Evolutionary conservation across 2,888 invertebrate species (phyloP).

Genomic region (Elmis aenea): DNA sequence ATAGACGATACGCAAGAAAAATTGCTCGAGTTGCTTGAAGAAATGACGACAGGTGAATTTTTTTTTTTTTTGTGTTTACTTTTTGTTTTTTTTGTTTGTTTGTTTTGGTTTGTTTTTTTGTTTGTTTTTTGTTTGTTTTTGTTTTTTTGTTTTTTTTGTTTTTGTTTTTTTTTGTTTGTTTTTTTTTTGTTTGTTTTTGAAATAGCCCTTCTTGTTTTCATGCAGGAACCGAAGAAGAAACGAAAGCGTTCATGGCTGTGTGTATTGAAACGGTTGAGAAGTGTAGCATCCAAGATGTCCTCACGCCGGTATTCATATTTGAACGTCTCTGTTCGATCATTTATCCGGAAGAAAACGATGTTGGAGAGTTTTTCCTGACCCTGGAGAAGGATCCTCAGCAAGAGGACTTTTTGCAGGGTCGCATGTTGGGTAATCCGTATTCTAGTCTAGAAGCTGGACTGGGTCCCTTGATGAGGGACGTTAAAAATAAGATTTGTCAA

Average conservation of each 20-base stretch:
- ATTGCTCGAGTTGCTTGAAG: slow-evolving; percentile 84
- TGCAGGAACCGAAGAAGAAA: slow-evolving; percentile 87
- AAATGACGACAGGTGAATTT: slow-evolving; percentile 79
- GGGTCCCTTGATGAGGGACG: slow-evolving; percentile 96
- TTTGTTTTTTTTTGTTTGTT: too few relatives aligned
- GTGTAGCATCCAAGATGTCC: slow-evolving; percentile 83
- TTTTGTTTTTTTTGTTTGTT: too few relatives aligned
- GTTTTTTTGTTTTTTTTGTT: too few relatives aligned
- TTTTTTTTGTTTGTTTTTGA: slow-evolving; percentile 5
- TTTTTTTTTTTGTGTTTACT: too few relatives aligned
- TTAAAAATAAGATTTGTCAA: slow-evolving; percentile 97
- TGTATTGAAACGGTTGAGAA: slow-evolving; percentile 94
- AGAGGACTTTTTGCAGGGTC: slow-evolving; percentile 94
- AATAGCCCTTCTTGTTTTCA: slow-evolving; percentile 3
- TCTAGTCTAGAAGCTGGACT: slow-evolving; percentile 89
- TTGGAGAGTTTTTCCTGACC: slow-evolving; percentile 93
- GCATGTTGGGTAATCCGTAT: slow-evolving; percentile 98
- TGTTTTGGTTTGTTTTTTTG: too few relatives aligned
- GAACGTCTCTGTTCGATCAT: slow-evolving; percentile 96
- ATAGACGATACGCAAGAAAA: slow-evolving; percentile 97
- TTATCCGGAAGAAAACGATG: slow-evolving; percentile 94
- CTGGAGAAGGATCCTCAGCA: slow-evolving; percentile 98
- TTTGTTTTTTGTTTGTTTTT: too few relatives aligned
- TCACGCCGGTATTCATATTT: slow-evolving; percentile 96
- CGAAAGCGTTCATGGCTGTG: slow-evolving; percentile 94